phyloP scores from a whole-genome alignment of 1,140 invertebrate genomes.

The honey bee (Apis mellifera) region DNA sequence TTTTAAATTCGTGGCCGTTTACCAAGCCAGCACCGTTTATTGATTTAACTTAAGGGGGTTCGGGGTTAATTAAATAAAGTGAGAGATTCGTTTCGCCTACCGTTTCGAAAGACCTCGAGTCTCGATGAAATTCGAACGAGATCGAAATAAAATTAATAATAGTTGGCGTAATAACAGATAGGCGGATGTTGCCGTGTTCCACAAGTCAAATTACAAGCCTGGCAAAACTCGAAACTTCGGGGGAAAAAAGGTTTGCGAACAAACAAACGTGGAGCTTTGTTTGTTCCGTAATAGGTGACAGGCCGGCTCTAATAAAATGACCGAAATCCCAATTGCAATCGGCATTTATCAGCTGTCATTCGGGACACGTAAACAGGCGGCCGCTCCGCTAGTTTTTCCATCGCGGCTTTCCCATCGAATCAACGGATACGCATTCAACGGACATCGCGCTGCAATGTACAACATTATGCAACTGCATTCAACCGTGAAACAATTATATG shows the following conservation, averaged over 20 bases:
- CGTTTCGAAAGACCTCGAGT: not conserved
- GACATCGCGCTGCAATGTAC: slow-evolving; percentile 43
- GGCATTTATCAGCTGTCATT: slow-evolving; percentile 66
- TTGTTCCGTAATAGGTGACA: slow-evolving; percentile 59
- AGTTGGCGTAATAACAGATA: not conserved
- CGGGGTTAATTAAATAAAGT: slow-evolving; percentile 8
- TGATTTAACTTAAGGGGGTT: not conserved
- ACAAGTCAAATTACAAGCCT: no score
- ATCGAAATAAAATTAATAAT: slow-evolving; percentile 1
- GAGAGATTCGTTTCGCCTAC: not conserved
- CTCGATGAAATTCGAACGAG: not conserved
- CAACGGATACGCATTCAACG: slow-evolving; percentile 20
- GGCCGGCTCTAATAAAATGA: slow-evolving; percentile 49
- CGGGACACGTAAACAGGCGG: slow-evolving; percentile 61
- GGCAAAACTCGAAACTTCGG: not conserved
- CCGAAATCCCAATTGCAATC: slow-evolving; percentile 49
- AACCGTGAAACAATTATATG: slow-evolving; percentile 67
- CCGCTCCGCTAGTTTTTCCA: slow-evolving; percentile 36
- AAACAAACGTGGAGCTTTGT: slow-evolving; percentile 34
- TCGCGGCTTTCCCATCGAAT: not conserved
- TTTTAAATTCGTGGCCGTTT: not conserved
- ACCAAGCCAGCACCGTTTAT: not conserved
- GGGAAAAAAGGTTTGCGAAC: slow-evolving; percentile 16
- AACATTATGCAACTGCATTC: slow-evolving; percentile 64
- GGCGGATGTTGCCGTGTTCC: not conserved